Evolutionary conservation across 2,113 vertebrate genomes (phyloP), one percentile per base, ranked within the genome.

Genomic region (Emydura subglobosa): DNA sequence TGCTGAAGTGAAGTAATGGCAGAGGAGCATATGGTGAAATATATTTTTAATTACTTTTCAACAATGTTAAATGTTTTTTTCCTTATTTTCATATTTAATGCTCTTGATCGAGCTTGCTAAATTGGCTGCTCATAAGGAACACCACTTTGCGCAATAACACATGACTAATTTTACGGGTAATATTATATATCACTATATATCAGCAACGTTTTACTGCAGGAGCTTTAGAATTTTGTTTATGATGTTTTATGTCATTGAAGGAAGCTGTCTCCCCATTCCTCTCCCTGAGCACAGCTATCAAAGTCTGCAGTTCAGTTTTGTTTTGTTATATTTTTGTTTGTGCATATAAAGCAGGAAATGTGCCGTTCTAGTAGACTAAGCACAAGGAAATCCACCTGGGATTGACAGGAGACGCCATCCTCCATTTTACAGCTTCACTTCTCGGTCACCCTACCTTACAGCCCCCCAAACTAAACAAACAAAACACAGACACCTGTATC

Each of bases 11-110:
- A 98, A 98, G 72, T 97, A 97, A 98, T 51, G 83, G 90, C 87
- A 95, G 93, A 95, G 93, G 95, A 98, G 84, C 98, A 98, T 98
- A 98, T 98, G 98, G 97, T 97, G 95, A 98, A 98, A 98, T 98
- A 98, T 98, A 98, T 98, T 98, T 98, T 98, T 98, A 98, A 98
- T 98, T 98, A 98, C 97, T 98, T 98, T 98, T 98, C 97, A 98
- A 97, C 97, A 98, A 96, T 98, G 97, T 98, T 98, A 98, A 98
- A 96, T 97, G 94, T 95, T 98, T 98, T 53, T 96, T 93, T 90
- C 84, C 87, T 97, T 98, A 98, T 98, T 98, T 98, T 98, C 96
- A 97, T 98, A 97, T 97, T 98, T 98, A 98, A 97, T 98, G 91
- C 95, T 98, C 95, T 98, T 98, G 96, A 98, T 97, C 93, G 96